A percentile compares a stretch with the other conserved stretches of the same genome.
phyloP scores from a whole-genome alignment of 2,113 vertebrate species.

The Ammodytes marinus region DNA sequence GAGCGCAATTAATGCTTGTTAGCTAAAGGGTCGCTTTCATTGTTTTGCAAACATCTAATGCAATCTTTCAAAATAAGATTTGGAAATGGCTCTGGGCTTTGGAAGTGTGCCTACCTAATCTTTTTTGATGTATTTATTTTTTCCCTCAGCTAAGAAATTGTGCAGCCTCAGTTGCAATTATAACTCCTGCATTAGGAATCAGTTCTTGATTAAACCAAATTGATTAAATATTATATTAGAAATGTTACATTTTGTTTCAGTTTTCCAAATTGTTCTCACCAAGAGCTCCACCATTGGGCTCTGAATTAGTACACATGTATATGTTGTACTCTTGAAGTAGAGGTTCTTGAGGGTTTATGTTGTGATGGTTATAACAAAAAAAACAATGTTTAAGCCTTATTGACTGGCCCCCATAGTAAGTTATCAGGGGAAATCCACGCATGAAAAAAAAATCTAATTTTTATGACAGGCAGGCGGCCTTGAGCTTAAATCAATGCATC shows the following conservation, averaged over 20 bases:
- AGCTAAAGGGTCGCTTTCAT: constrained; percentile 13
- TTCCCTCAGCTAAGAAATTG: constrained; percentile 45
- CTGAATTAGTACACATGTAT: constrained; percentile 44
- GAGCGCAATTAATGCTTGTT: constrained; percentile 9
- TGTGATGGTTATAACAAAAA: constrained; percentile 60
- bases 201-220: constrained; percentile 72
- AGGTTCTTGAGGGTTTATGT: constrained; percentile 57
- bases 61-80: constrained; percentile 46
- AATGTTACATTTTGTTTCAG: constrained; percentile 55
- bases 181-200: constrained; percentile 70
- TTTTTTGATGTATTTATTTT: constrained; percentile 18
- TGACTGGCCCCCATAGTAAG: constrained; percentile 27
- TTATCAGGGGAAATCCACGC: constrained; percentile 16
- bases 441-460: constrained; percentile 41
- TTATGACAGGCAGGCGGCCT: constrained; percentile 21
- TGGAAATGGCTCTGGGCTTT: constrained; percentile 47
- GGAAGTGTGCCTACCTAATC: constrained; percentile 53
- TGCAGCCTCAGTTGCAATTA: constrained; percentile 69
- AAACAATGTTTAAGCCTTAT: constrained; percentile 50
- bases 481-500: constrained; percentile 47
- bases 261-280: constrained; percentile 34
- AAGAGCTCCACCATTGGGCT: constrained; percentile 35
- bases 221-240: constrained; percentile 76
- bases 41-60: constrained; percentile 54
- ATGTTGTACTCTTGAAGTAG: constrained; percentile 52